Evolutionary conservation across 2,113 vertebrate species (phyloP).

Genomic region (Sorex araneus): DNA sequence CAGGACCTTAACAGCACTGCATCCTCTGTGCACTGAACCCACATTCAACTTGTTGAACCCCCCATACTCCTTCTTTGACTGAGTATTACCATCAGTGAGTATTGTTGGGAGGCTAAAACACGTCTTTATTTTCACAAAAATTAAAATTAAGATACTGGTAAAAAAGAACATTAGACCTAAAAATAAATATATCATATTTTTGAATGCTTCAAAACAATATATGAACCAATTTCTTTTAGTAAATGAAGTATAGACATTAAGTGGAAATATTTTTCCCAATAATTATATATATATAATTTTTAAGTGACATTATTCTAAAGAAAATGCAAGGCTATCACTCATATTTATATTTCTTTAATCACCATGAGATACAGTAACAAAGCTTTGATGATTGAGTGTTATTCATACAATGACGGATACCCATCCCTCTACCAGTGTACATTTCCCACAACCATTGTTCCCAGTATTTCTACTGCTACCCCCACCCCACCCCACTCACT

Average conservation of each 20-base stretch:
- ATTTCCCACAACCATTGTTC: too few relatives aligned
- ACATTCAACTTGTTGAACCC: too few relatives aligned
- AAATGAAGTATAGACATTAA: slow-evolving; percentile 30
- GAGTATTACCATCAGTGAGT: neutral
- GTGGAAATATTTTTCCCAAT: neutral
- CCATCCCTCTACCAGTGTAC: too few relatives aligned
- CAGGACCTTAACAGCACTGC: too few relatives aligned
- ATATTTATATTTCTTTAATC: neutral
- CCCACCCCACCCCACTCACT: too few relatives aligned
- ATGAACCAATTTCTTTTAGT: neutral
- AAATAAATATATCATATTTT: slow-evolving; percentile 15
- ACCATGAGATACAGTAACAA: too few relatives aligned
- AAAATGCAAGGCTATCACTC: slow-evolving; percentile 47
- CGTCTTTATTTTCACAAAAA: slow-evolving; percentile 43
- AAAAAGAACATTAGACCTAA: slow-evolving; percentile 27
- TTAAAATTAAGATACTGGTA: slow-evolving; percentile 28
- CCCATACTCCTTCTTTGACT: too few relatives aligned
- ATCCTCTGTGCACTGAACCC: too few relatives aligned
- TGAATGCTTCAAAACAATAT: neutral
- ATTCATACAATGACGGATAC: too few relatives aligned
- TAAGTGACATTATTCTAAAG: slow-evolving; percentile 67
- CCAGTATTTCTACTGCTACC: too few relatives aligned
- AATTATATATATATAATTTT: slow-evolving; percentile 35
- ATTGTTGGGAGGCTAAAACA: neutral
- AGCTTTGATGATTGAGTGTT: too few relatives aligned